These are phyloP conservation scores for Phalacrocorax brasilianus DNA, from an alignment of 2,113 vertebrate genomes.

Conservation along the genomic window DNA sequence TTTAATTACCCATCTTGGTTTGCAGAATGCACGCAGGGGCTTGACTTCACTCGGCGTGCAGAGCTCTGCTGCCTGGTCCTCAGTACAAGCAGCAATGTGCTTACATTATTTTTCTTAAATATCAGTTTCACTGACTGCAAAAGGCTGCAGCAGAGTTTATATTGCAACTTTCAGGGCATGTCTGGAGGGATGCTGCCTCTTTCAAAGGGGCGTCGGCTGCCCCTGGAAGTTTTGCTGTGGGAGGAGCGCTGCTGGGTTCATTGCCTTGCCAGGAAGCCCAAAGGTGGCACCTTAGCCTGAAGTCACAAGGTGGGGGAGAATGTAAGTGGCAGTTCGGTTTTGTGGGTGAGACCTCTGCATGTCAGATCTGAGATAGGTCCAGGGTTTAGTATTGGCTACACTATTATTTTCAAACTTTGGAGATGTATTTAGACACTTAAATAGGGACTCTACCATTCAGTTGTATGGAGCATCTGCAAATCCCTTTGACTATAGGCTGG, in stretches of 20 bases:
- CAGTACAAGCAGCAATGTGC: neutral
- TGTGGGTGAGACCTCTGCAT: neutral
- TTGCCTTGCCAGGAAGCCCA: neutral
- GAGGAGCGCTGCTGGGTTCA: neutral
- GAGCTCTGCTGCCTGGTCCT: neutral
- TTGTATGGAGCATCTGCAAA: neutral
- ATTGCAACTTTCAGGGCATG: neutral
- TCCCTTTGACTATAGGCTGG: neutral
- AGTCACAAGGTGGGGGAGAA: neutral
- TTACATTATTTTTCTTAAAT: neutral
- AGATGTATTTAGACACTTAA: neutral
- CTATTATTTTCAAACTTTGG: neutral
- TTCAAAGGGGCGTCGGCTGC: neutral
- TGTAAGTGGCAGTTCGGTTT: neutral
- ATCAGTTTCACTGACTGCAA: neutral
- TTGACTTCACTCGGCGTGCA: neutral
- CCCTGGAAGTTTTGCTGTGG: neutral
- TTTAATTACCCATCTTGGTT: neutral
- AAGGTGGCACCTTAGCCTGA: neutral
- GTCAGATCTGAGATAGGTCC: neutral
- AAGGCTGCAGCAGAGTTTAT: neutral
- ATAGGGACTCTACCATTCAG: neutral
- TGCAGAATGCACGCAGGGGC: neutral
- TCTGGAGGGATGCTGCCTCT: neutral
- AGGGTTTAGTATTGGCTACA: neutral